Evolutionary conservation across 1,140 invertebrate species (phyloP).

Genomic region (Mactra quadrangularis): DNA sequence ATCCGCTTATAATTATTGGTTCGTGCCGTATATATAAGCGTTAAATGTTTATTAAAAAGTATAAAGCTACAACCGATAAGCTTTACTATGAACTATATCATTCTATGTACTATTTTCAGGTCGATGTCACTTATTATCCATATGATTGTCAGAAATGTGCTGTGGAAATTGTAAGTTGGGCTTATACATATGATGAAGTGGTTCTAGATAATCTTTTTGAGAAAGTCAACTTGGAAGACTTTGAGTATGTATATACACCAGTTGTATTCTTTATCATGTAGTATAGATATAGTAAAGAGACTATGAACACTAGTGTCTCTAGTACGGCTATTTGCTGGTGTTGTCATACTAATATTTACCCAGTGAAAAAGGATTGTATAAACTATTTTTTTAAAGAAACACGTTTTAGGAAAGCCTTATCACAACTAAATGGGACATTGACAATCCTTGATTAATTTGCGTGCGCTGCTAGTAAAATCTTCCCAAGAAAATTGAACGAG

Average conservation of each 20-base stretch:
- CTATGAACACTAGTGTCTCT: neutral
- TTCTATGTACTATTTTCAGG: neutral
- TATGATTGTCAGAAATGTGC: neutral
- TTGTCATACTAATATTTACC: neutral
- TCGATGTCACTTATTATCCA: conserved; percentile 14
- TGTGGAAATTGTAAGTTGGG: conserved; percentile 4
- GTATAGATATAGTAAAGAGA: neutral
- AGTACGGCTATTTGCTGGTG: neutral
- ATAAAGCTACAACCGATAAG: too few species aligned
- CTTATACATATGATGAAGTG: neutral
- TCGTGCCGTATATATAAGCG: too few species aligned
- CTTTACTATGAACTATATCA: too few species aligned
- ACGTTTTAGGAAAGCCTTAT: neutral
- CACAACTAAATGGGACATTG: neutral
- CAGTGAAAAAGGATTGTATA: neutral
- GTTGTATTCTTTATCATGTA: neutral
- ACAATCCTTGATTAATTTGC: neutral
- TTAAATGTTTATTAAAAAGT: too few species aligned
- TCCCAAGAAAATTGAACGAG: neutral
- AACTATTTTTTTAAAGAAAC: neutral
- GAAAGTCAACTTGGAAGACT: neutral
- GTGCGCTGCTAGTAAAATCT: neutral
- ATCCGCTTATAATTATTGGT: too few species aligned
- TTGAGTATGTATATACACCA: neutral
- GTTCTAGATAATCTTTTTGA: neutral